These are phyloP conservation scores for Graphium colonna DNA, from an alignment of 2,888 invertebrate species.

Conservation along the genomic window DNA sequence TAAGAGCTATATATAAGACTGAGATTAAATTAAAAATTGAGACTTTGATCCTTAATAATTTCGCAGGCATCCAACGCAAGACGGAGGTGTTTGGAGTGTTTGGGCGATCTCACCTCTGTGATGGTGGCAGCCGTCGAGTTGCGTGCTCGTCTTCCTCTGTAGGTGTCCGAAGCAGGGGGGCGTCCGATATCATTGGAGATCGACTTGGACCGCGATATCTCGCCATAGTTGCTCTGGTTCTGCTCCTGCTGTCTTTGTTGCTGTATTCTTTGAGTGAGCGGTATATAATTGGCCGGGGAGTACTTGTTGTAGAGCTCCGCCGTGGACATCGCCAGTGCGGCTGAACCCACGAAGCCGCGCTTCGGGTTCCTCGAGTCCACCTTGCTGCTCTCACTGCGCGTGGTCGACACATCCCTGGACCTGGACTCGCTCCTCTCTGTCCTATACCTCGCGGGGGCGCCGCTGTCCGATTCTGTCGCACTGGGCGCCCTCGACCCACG, in stretches of 20 bases:
- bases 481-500: constrained; percentile 64
- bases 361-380: constrained; percentile 62
- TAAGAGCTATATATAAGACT: too few relatives aligned
- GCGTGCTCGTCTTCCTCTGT: constrained; percentile 56
- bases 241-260: constrained; percentile 40
- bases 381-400: constrained; percentile 77
- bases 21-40: not conserved
- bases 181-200: constrained; percentile 80
- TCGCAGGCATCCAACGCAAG: constrained; percentile 49
- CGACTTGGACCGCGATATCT: constrained; percentile 76
- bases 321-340: constrained; percentile 78
- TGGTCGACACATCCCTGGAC: constrained; percentile 74
- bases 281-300: constrained; percentile 87
- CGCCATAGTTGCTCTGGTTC: constrained; percentile 54
- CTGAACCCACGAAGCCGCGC: constrained; percentile 69
- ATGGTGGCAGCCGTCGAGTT: constrained; percentile 61
- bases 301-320: constrained; percentile 88
- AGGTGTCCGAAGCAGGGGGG: constrained; percentile 59
- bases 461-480: constrained; percentile 70
- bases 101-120: constrained; percentile 51
- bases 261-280: constrained; percentile 71
- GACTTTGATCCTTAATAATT: constrained; percentile 29
- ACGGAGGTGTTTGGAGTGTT: constrained; percentile 18
- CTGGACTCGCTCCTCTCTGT: constrained; percentile 76
- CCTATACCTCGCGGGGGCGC: constrained; percentile 57